Evolutionary conservation across 2,113 vertebrate genomes (phyloP), one percentile per base, ranked within the genome.

Genomic region (Burhinus oedicnemus): DNA sequence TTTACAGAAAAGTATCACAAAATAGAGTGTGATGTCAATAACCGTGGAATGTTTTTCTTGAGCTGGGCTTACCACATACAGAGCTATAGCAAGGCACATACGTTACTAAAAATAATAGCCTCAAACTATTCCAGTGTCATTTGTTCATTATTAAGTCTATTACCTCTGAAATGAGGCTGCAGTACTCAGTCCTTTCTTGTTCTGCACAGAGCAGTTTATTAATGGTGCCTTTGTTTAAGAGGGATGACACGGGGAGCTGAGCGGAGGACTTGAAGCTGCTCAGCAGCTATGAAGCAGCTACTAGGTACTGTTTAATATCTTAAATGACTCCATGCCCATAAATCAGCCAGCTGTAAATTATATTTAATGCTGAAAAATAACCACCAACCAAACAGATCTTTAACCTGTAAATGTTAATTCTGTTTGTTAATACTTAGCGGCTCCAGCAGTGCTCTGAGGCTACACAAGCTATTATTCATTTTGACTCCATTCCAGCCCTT

Each of bases 321-420:
- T 76, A 90, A 93, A 96, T 89, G 70, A 97, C 79, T 95, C 64
- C 36, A 4, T 89, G 90, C 54, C 72, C 57, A 89, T 92, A 93
- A 95, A 91, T 95, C 96, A 95, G 34, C 62, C 42, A 76, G 76
- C 83, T 75, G 75, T 83, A 95, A 97, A 95, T 93, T 92, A 93
- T 96, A 60, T 68, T 71, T 92, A 96, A 90, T 77, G 69, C 86
- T 95, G 96, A 95, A 94, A 94, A 97, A 96, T 95, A 97, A 66
- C 90, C 71, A 85, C 72, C 71, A 65, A 87, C 72, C 84, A 97
- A 97, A 95, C 87, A 94, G 93, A 93, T 92, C 87, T 96, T 95
- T 96, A 93, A 93, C 95, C 91, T 91, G 93, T 94, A 98, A 96
- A 96, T 88, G 84, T 91, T 96, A 95, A 94, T 97, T 92, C 92